phyloP scores from a whole-genome alignment of 2,888 invertebrate genomes.

The Uloborus plumipes region DNA sequence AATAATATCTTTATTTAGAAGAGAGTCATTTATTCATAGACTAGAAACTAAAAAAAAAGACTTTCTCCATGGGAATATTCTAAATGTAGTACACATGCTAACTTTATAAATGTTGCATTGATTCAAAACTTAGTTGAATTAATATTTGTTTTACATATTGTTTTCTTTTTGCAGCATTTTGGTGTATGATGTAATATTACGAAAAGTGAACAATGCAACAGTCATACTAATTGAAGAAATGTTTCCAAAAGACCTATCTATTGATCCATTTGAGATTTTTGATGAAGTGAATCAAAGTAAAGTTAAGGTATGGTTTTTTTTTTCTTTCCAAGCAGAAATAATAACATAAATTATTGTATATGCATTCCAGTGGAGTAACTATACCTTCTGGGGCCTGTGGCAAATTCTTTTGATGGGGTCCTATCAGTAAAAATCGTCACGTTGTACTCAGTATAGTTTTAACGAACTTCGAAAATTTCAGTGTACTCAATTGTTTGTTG shows the following conservation, averaged over 20 bases:
- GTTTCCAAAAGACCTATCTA: constrained; percentile 30
- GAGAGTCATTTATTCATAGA: too few species aligned
- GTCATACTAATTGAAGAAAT: constrained; percentile 26
- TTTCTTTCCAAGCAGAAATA: too few species aligned
- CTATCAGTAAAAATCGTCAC: too few species aligned
- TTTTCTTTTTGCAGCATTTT: constrained; percentile 18
- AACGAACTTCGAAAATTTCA: too few species aligned
- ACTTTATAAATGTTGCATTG: background rate
- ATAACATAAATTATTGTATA: too few species aligned
- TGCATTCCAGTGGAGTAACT: too few species aligned
- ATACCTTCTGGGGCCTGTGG: too few species aligned
- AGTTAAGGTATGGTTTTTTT: constrained; percentile 5
- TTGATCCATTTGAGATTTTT: constrained; percentile 38
- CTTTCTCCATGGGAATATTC: background rate
- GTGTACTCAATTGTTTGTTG: too few species aligned
- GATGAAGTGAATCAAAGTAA: constrained; percentile 12
- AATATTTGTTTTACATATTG: background rate
- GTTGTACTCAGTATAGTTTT: too few species aligned
- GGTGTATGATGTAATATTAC: constrained; percentile 10
- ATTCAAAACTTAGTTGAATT: background rate
- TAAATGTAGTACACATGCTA: background rate
- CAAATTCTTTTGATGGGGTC: too few species aligned
- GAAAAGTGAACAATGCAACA: background rate
- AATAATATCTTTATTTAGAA: too few species aligned
- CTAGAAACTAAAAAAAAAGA: background rate